Percentiles rank a stretch among this genome's conserved stretches.
Conservation (phyloP, 2,888 invertebrate genomes). For the Scrobipalpa atriplicella region DNA sequence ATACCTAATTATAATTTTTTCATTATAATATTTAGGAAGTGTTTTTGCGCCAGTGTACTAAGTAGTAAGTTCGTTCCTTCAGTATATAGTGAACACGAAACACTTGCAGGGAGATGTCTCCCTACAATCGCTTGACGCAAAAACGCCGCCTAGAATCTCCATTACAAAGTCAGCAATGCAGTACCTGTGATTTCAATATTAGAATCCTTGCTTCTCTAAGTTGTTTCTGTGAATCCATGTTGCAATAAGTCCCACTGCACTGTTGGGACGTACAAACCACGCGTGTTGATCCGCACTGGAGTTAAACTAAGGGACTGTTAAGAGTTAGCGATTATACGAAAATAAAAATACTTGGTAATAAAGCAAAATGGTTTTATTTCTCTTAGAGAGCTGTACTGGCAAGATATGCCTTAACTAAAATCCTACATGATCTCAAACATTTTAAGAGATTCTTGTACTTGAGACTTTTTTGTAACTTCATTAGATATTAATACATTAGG, state of each 20-base stretch:
- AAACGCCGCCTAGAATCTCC: conserved; percentile 5
- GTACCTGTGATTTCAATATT: conserved; percentile 20
- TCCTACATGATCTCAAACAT: neutral
- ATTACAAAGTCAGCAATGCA: conserved; percentile 20
- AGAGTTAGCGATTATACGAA: conserved; percentile 59
- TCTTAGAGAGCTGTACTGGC: conserved; percentile 41
- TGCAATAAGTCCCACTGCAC: conserved; percentile 34
- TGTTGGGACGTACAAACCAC: conserved; percentile 50
- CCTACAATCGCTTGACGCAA: neutral
- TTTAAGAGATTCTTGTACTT: neutral
- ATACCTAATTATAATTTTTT: neutral
- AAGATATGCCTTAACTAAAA: conserved; percentile 16
- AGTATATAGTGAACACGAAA: neutral
- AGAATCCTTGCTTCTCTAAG: conserved; percentile 7
- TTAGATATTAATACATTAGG: too few species aligned
- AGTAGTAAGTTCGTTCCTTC: neutral
- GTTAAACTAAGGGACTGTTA: conserved; percentile 59
- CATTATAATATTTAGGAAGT: neutral
- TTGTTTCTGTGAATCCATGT: conserved; percentile 9
- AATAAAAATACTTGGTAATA: conserved; percentile 73
- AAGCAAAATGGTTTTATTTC: conserved; percentile 56
- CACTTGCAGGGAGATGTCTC: too few species aligned
- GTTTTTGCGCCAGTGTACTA: neutral
- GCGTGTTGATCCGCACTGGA: conserved; percentile 51
- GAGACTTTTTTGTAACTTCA: too few species aligned